phyloP scores from a whole-genome alignment of 2,797 vertebrate genomes.

The Tadarida brasiliensis region DNA sequence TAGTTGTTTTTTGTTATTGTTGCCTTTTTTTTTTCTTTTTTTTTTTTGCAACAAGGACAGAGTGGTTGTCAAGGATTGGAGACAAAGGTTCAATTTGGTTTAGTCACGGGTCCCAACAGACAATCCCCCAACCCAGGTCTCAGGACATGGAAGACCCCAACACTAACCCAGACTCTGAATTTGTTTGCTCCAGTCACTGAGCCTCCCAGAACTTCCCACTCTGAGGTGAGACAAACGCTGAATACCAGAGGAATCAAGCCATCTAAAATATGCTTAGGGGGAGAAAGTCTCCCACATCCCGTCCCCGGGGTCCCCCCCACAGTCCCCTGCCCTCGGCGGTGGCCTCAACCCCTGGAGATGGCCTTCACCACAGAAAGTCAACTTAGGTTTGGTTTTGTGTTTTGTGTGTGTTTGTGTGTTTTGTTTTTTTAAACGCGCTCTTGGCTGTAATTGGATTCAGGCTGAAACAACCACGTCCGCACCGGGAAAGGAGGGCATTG shows the following conservation, averaged over 20 bases:
- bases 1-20: neutral
- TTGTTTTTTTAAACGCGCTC: neutral
- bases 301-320: neutral
- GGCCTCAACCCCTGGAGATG: constrained; percentile 79
- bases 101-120: neutral
- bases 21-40: neutral
- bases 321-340: neutral
- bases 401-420: neutral
- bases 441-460: constrained; percentile 84
- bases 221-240: constrained; percentile 64
- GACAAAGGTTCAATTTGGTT: neutral
- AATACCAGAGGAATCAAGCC: constrained; percentile 66
- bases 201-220: neutral
- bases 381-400: neutral
- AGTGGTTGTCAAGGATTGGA: neutral
- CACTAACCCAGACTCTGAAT: neutral
- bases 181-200: neutral
- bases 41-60: neutral
- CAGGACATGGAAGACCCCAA: neutral
- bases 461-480: constrained; percentile 81
- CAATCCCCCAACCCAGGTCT: neutral
- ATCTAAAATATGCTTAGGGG: constrained; percentile 71
- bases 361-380: constrained; percentile 77
- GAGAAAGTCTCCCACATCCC: constrained; percentile 73
- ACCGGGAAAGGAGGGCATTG: constrained; percentile 81